Base-by-base conservation (phyloP, 2,113 vertebrate genomes). In the Tor tambroides region DNA sequence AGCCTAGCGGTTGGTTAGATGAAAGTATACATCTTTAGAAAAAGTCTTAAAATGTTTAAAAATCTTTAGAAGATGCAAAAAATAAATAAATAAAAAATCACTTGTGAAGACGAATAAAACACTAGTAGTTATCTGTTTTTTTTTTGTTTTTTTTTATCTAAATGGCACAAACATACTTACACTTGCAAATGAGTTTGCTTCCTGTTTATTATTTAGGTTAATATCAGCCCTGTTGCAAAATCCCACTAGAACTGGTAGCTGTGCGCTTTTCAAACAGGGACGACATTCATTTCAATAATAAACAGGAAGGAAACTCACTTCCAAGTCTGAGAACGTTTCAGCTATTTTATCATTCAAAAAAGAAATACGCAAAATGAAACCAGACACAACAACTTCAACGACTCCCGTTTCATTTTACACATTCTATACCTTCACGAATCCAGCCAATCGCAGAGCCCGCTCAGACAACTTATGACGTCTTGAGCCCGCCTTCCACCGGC, bases 381-480 rank as follows among this genome's bases (percentile, higher is more conserved):
- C 21, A 7, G 12, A 9, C 35, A 63, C 7, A 80, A 32, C 21
- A 8, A 43, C 35, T 49, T 74, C 81, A 81, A 4, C 6, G 5
- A 65, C 38, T 49, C 59, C 81, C 1, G 9, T 59, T 83, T 84
- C 26, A 35, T 63, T 35, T 67, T 14, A 71, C 19, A 67, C 71
- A 77, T 59, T 89, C 26, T 74, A 35, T 86, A 86, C 85, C 72
- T 82, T 69, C 6, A 65, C 28, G 23, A 80, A 35, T 80, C 43
- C 84, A 90, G 86, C 94, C 89, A 96, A 95, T 94, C 91, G 92
- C 69, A 84, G 26, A 46, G 1, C 74, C 46, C 11, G 79, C 9
- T 63, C 54, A 12, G 67, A 54, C 26, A 84, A 19, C 51, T 17
- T 74, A 21, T 89, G 89, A 88, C 88, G 80, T 90, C 15, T 84